phyloP scores from a whole-genome alignment of 2,888 invertebrate genomes.

The Thera britannica region DNA sequence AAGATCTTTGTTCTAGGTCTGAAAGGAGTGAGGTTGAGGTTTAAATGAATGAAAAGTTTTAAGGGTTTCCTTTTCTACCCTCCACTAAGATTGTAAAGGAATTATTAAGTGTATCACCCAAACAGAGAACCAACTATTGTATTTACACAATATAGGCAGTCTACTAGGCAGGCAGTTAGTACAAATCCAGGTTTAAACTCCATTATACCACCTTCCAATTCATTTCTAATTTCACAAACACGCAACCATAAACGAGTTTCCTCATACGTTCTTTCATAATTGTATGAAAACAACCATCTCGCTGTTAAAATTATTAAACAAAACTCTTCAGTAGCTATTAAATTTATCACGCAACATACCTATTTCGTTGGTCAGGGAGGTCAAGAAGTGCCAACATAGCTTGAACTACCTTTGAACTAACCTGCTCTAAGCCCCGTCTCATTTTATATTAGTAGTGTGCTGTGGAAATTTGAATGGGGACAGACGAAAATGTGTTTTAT shows the following conservation, averaged over 20 bases:
- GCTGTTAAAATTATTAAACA: conserved; percentile 38
- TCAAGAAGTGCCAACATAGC: conserved; percentile 51
- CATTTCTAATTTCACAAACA: conserved; percentile 39
- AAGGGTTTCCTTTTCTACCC: not conserved
- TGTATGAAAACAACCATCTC: conserved; percentile 53
- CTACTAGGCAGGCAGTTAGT: too few species aligned
- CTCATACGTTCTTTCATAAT: conserved; percentile 49
- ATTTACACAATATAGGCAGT: too few species aligned
- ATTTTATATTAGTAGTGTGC: conserved; percentile 40
- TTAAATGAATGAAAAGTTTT: not conserved
- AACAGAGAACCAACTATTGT: too few species aligned
- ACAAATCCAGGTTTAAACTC: conserved; percentile 23
- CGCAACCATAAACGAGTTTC: conserved; percentile 40
- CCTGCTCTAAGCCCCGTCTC: conserved; percentile 35
- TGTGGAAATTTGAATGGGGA: conserved; percentile 41
- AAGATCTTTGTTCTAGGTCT: not conserved
- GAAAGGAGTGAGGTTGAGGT: not conserved
- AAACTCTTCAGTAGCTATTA: conserved; percentile 50
- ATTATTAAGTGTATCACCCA: too few species aligned
- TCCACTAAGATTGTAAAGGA: too few species aligned
- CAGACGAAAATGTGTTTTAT: conserved; percentile 53
- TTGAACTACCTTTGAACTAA: conserved; percentile 34
- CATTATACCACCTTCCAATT: conserved; percentile 37
- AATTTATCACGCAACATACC: conserved; percentile 67
- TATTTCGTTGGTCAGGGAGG: conserved; percentile 71